Evolutionary conservation across 2,797 vertebrate genomes (phyloP), one percentile per base, ranked within the genome.

Genomic region (Macroramphosus scolopax): DNA sequence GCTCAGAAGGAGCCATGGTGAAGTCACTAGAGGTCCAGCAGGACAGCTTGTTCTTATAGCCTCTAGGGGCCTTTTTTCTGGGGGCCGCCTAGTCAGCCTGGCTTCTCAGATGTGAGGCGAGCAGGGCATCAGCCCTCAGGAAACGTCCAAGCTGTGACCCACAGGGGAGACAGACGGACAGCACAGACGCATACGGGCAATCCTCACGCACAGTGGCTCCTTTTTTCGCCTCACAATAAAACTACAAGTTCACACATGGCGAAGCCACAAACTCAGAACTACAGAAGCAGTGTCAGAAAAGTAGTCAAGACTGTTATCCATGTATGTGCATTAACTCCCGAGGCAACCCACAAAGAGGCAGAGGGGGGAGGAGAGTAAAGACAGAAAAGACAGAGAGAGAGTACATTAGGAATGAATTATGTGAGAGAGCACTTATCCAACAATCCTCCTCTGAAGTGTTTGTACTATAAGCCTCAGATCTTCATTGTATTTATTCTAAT

Each of bases 401-500:
- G 76, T 75, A 78, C 78, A 82, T 88, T 84, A 83, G 77, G 72
- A 84, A 84, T 82, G 80, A 85, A 84, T 85, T 84, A 83, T 78
- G 69, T 76, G 59, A 78, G 77, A 76, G 78, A 86, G 82, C 82
- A 85, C 82, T 87, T 86, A 87, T 85, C 83, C 80, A 82, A 80
- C 81, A 77, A 73, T 76, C 78, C 74, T 79, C 66, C 72, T 82
- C 73, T 81, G 79, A 82, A 84, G 81, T 87, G 82, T 85, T 84
- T 86, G 82, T 75, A 79, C 77, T 77, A 73, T 81, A 72, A 80
- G 83, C 83, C 77, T 76, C 79, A 89, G 83, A 89, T 88, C 81
- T 84, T 79, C 76, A 82, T 86, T 87, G 78, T 87, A 88, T 91
- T 92, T 93, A 86, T 94, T 94, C 91, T 89, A 85, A 81, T 91